Evolutionary conservation across 2,113 vertebrate genomes (phyloP).

Genomic region (Channa maculata): DNA sequence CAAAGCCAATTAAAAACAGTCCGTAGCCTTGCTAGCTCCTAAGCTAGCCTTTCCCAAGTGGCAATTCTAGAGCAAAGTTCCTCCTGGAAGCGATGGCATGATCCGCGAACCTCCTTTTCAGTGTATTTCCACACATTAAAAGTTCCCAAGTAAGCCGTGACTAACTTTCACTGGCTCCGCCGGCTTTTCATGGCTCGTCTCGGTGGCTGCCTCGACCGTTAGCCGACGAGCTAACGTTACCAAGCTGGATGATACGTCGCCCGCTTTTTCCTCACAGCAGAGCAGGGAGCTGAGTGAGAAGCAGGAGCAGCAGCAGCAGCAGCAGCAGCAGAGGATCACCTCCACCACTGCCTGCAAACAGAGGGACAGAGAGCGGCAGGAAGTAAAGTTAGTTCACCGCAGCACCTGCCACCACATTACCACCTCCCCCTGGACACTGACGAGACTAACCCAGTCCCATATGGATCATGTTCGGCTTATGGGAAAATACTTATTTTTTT

Average conservation of each 20-base stretch:
- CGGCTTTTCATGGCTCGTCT: conserved; percentile 57
- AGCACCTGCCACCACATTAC: conserved; percentile 49
- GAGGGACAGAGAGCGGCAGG: conserved; percentile 27
- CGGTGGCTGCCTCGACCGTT: conserved; percentile 48
- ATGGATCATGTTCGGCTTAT: background rate
- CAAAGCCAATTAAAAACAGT: conserved; percentile 79
- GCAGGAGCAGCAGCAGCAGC: background rate
- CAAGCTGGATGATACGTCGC: conserved; percentile 64
- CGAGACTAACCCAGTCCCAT: background rate
- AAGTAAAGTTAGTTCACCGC: conserved; percentile 43
- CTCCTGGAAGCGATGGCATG: conserved; percentile 61
- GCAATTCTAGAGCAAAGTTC: conserved; percentile 62
- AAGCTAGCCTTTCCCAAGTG: conserved; percentile 69
- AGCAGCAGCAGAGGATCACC: conserved; percentile 32
- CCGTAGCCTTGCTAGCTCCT: conserved; percentile 70
- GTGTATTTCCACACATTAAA: conserved; percentile 44
- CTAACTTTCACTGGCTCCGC: conserved; percentile 61
- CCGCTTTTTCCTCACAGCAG: conserved; percentile 45
- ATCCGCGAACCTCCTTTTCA: conserved; percentile 40
- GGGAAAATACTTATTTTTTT: background rate
- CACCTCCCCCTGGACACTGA: conserved; percentile 61
- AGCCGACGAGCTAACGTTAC: conserved; percentile 68
- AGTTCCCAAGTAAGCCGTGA: conserved; percentile 28
- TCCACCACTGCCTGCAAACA: conserved; percentile 39
- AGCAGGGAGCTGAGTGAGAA: conserved; percentile 37